A percentile compares a stretch with the other conserved stretches of the same genome.
Evolutionary conservation across 2,888 invertebrate genomes (phyloP).

Genomic region (Cantharis flavilabris): DNA sequence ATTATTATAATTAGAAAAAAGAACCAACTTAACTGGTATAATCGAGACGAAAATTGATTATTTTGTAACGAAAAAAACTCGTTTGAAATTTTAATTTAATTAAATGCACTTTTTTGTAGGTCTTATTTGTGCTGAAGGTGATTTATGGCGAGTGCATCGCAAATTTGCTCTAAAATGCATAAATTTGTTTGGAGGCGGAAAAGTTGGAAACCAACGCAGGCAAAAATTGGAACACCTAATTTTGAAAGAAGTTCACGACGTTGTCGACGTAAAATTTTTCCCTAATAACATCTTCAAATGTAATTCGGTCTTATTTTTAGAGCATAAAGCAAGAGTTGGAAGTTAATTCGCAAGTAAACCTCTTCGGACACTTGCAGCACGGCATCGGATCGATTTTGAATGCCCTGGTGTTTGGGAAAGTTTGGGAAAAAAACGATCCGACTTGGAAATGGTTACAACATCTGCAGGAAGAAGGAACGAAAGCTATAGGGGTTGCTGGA

Average conservation of each 20-base stretch:
- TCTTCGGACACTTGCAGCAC: conserved; percentile 65
- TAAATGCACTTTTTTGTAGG: conserved; percentile 61
- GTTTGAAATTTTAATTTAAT: background rate
- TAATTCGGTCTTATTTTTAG: conserved; percentile 19
- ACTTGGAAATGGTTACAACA: conserved; percentile 78
- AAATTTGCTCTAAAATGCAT: conserved; percentile 74
- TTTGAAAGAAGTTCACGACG: conserved; percentile 63
- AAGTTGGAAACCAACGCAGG: conserved; percentile 62
- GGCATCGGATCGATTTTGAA: conserved; percentile 78
- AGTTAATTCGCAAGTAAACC: conserved; percentile 52
- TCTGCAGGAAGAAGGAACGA: conserved; percentile 82
- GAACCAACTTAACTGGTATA: background rate
- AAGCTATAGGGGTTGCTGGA: conserved; percentile 81
- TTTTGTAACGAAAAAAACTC: background rate
- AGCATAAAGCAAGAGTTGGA: conserved; percentile 28
- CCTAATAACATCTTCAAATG: background rate
- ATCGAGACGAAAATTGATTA: background rate
- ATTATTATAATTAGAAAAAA: background rate
- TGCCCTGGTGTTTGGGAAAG: conserved; percentile 76
- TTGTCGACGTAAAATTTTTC: conserved; percentile 59
- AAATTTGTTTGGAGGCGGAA: conserved; percentile 74
- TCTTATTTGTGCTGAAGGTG: conserved; percentile 80
- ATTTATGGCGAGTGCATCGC: conserved; percentile 82
- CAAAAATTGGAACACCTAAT: conserved; percentile 70
- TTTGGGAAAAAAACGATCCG: conserved; percentile 69